phyloP scores from a whole-genome alignment of 2,888 invertebrate genomes.

The Pseudanteris insignis region DNA sequence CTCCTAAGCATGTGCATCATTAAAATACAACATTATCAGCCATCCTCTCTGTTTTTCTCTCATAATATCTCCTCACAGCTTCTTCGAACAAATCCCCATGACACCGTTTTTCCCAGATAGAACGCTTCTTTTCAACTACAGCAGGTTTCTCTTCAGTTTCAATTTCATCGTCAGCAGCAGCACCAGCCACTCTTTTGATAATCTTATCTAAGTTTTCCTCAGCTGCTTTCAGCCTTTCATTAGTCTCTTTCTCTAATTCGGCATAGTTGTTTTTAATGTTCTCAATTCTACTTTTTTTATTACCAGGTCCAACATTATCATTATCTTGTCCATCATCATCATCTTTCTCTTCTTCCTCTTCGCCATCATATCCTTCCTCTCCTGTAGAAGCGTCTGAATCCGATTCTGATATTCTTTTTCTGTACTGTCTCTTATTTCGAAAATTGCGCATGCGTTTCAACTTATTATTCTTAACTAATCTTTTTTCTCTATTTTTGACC shows the following conservation, averaged over 20 bases:
- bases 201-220: conserved; percentile 25
- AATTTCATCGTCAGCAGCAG: conserved; percentile 8
- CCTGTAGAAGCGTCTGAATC: conserved; percentile 52
- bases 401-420: conserved; percentile 64
- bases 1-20: conserved; percentile 12
- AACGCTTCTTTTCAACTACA: conserved; percentile 73
- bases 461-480: conserved; percentile 3
- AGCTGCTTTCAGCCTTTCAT: conserved; percentile 9
- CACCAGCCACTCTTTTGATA: conserved; percentile 14
- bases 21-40: conserved; percentile 30
- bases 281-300: conserved; percentile 13
- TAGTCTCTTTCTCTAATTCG: conserved; percentile 1
- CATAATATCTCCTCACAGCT: conserved; percentile 79
- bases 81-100: conserved; percentile 80
- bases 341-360: conserved; percentile 20
- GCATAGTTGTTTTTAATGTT: not conserved
- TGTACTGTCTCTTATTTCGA: conserved; percentile 22
- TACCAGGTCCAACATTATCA: conserved; percentile 29
- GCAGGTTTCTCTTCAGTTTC: conserved; percentile 52
- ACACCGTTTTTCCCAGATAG: conserved; percentile 73
- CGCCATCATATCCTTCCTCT: conserved; percentile 48
- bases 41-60: conserved; percentile 73
- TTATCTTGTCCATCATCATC: conserved; percentile 10
- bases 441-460: conserved; percentile 3
- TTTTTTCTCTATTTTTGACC: conserved; percentile 52